Evolutionary conservation across 2,113 vertebrate species (phyloP).

Genomic region (Vicugna pacos): DNA sequence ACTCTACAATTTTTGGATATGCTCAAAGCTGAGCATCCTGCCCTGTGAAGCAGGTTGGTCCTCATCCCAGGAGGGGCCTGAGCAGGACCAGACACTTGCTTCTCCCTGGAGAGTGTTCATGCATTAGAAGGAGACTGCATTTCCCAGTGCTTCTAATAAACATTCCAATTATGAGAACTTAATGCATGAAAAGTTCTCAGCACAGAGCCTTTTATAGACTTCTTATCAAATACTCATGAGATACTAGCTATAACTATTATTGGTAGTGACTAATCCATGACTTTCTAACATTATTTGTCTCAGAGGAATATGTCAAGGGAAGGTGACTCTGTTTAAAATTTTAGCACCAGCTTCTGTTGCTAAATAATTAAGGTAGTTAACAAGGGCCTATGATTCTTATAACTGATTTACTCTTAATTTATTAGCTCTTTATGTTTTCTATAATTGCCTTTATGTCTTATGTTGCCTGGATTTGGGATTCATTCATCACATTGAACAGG

Average conservation of each 20-base stretch:
- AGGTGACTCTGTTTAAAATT: slow-evolving; percentile 34
- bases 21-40: neutral
- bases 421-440: slow-evolving; percentile 36
- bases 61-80: neutral
- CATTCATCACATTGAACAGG: slow-evolving; percentile 37
- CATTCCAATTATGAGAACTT: neutral
- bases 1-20: neutral
- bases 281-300: slow-evolving; percentile 30
- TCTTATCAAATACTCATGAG: neutral
- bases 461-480: slow-evolving; percentile 48
- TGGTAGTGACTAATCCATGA: neutral
- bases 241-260: neutral
- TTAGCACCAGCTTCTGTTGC: neutral
- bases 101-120: neutral
- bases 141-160: neutral
- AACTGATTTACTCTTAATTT: slow-evolving; percentile 58
- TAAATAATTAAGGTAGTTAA: slow-evolving; percentile 56
- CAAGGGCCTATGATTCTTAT: neutral
- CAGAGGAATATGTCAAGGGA: neutral
- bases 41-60: neutral
- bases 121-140: neutral
- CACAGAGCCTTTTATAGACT: neutral
- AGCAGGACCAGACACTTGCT: neutral
- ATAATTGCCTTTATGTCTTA: slow-evolving; percentile 42
- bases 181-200: neutral